phyloP scores from a whole-genome alignment of 1,140 invertebrate species.

The Drosophila obscura region DNA sequence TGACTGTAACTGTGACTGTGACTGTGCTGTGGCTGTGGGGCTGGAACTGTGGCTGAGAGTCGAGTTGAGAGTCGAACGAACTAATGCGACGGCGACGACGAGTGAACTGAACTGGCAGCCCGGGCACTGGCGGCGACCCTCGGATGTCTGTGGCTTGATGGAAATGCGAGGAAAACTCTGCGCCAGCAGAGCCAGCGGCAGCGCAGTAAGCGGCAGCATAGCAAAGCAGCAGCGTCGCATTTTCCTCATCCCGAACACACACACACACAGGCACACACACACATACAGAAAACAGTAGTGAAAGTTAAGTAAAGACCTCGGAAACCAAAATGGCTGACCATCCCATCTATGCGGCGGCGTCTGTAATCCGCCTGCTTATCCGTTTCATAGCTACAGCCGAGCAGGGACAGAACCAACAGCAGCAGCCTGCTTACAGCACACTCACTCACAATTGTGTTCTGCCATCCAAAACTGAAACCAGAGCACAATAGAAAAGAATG shows the following conservation, averaged over 20 bases:
- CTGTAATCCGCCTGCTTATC: slow-evolving; percentile 52
- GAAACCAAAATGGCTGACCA: slow-evolving; percentile 59
- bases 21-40: not conserved
- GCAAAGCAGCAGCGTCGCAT: slow-evolving; percentile 25
- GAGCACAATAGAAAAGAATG: too few relatives aligned
- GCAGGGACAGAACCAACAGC: not conserved
- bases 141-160: slow-evolving; percentile 64
- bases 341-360: slow-evolving; percentile 48
- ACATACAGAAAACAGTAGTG: slow-evolving; percentile 52
- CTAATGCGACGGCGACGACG: slow-evolving; percentile 77
- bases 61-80: slow-evolving; percentile 69
- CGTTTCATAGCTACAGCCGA: slow-evolving; percentile 8
- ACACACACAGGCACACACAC: not conserved
- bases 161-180: slow-evolving; percentile 73
- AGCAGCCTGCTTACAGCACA: slow-evolving; percentile 49
- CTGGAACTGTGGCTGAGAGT: slow-evolving; percentile 27
- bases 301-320: slow-evolving; percentile 45
- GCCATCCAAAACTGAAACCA: not conserved
- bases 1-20: not conserved
- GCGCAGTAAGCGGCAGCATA: slow-evolving; percentile 1
- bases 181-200: slow-evolving; percentile 10
- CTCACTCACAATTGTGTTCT: slow-evolving; percentile 17
- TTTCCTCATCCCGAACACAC: slow-evolving; percentile 44
- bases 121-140: slow-evolving; percentile 41
- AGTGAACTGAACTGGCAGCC: slow-evolving; percentile 73